phyloP scores from a whole-genome alignment of 2,888 invertebrate genomes.

The Epinotia nisella region DNA sequence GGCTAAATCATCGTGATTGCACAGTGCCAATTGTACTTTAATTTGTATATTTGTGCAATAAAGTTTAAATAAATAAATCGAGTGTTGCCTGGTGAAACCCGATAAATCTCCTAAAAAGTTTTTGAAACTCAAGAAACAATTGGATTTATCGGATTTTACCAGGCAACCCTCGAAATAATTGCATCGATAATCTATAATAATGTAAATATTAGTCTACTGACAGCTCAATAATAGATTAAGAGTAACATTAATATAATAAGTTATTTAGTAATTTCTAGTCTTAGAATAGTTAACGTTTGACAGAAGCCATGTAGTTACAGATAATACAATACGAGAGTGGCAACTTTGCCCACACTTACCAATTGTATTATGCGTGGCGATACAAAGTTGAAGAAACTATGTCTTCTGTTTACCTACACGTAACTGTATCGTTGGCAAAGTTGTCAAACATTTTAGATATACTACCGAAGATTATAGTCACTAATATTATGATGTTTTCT shows the following conservation, averaged over 20 bases:
- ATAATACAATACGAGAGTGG: background rate
- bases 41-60: too few species aligned
- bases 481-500: slow-evolving; percentile 31
- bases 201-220: slow-evolving; percentile 19
- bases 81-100: too few species aligned
- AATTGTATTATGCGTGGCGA: background rate
- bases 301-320: slow-evolving; percentile 6
- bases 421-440: slow-evolving; percentile 3
- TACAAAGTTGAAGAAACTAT: too few species aligned
- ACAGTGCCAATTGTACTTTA: too few species aligned
- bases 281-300: slow-evolving; percentile 7
- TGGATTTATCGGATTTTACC: too few species aligned
- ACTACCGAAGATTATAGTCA: slow-evolving; percentile 37
- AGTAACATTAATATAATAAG: slow-evolving; percentile 23
- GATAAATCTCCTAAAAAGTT: too few species aligned
- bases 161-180: too few species aligned
- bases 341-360: background rate
- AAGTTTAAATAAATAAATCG: too few species aligned
- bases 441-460: slow-evolving; percentile 1
- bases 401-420: background rate
- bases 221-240: slow-evolving; percentile 50
- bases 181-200: background rate
- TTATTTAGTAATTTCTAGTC: slow-evolving; percentile 1
- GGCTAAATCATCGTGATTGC: background rate
- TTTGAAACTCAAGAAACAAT: too few species aligned